Evolutionary conservation across 2,888 invertebrate genomes (phyloP), one percentile per base, ranked within the genome.

Genomic region (Phyto melanocephala): DNA sequence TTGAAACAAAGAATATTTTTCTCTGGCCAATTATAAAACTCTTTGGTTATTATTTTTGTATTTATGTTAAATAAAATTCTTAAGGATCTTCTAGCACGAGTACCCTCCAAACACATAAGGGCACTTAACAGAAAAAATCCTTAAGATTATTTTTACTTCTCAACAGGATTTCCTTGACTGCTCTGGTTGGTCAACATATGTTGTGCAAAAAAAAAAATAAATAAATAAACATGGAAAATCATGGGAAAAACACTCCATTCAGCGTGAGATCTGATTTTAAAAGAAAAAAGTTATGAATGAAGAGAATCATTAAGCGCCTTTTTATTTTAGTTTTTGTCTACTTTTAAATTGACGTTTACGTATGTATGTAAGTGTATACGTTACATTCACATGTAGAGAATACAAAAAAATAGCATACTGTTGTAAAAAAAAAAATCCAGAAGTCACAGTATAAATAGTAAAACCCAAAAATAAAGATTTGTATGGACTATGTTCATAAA

Each of bases 151-250:
- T 60, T 71, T 33, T 50, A 20, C 50, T 50, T 56, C 71, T 60
- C 60, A 54, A 72, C 71, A 40, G 37, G 76, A 72, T 40, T 67
- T 37, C 7, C 11, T 45, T 42, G 1, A 56, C 33, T 35, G 40
- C 45, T 52, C 6, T 60, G 3, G 28, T 28, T 81, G 77, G 81
- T 77, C 77, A 81, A 68, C 81, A 81, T 81, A 50, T 81, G 81
- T 77, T 81, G 72, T 52, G 58, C 63, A 47, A 63, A 70, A 80
- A 47, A 13, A 10, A 54, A 45, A 62, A 68, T 68, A 22, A 11
- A 22, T 8, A 54, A 5, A 42, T 0, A 15, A 47, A 28, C 28
- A 5, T 28, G 45, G 68, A 45, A 67, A 68, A 45, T 42, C 37
- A 58, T 6, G 65, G 76, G 72, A 62, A 81, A 77, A 72, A 47